Percentiles rank a stretch among this genome's conserved stretches.
Conservation (phyloP, 2,113 vertebrate species). For the Brevimyrus niger region DNA sequence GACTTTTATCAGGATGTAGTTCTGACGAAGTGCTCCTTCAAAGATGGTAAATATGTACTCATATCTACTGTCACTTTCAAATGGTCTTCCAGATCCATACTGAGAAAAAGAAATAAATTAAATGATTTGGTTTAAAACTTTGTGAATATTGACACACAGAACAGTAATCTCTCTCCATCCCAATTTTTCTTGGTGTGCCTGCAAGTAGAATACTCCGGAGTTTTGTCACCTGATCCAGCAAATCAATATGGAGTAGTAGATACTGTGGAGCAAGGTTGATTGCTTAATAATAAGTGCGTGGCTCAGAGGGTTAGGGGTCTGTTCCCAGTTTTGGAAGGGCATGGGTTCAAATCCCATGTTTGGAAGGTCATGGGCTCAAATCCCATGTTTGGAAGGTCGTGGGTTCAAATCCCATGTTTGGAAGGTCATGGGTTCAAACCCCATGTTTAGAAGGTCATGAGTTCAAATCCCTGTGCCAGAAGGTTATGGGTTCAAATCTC, state of each 20-base stretch:
- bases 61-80: background rate
- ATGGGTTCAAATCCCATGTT: background rate
- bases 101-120: background rate
- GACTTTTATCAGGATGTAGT: background rate
- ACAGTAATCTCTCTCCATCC: background rate
- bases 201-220: constrained; percentile 52
- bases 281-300: background rate
- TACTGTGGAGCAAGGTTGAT: constrained; percentile 31
- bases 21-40: background rate
- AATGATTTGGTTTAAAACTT: background rate
- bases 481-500: no score
- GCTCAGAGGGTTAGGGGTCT: background rate
- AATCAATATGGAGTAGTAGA: constrained; percentile 42
- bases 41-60: background rate
- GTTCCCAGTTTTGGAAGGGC: background rate
- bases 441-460: background rate
- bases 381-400: no score
- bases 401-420: background rate
- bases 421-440: background rate
- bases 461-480: background rate
- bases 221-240: constrained; percentile 45
- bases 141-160: background rate
- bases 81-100: background rate
- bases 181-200: background rate
- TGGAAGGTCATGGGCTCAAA: background rate